Evolutionary conservation across 2,113 vertebrate species (phyloP), one percentile per base, ranked within the genome.

Genomic region (Neogobius melanostomus): DNA sequence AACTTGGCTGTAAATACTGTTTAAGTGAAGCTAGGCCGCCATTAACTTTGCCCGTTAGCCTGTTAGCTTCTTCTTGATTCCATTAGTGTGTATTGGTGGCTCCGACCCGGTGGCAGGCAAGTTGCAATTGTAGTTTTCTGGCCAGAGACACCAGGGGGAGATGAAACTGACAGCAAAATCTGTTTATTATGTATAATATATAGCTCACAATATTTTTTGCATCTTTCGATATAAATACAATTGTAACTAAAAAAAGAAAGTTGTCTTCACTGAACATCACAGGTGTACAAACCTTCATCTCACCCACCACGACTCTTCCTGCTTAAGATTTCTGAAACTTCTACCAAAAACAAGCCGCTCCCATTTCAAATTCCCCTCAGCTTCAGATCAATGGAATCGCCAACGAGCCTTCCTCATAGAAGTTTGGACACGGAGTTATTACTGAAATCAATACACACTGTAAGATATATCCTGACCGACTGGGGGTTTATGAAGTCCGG

Each of bases 361-460:
- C 57, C 43, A 80, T 87, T 72, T 78, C 59, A 80, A 75, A 87
- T 79, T 85, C 81, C 54, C 7, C 77, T 69, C 78, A 59, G 72
- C 78, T 71, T 79, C 61, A 74, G 75, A 88, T 86, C 82, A 84
- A 77, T 75, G 66, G 70, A 79, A 72, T 75, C 79, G 69, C 78
- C 72, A 56, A 77, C 71, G 42, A 74, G 78, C 76, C 81, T 83
- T 83, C 68, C 72, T 82, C 72, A 57, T 69, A 86, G 28, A 82
- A 79, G 71, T 83, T 80, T 75, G 57, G 79, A 82, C 83, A 81
- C 61, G 17, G 47, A 74, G 75, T 78, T 81, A 77, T 83, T 75
- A 76, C 74, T 66, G 61, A 74, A 79, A 87, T 86, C 86, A 44
- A 88, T 84, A 77, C 54, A 54, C 36, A 42, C 44, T 71, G 65